phyloP scores from a whole-genome alignment of 2,888 invertebrate genomes.

The Pseudococcus viburni region DNA sequence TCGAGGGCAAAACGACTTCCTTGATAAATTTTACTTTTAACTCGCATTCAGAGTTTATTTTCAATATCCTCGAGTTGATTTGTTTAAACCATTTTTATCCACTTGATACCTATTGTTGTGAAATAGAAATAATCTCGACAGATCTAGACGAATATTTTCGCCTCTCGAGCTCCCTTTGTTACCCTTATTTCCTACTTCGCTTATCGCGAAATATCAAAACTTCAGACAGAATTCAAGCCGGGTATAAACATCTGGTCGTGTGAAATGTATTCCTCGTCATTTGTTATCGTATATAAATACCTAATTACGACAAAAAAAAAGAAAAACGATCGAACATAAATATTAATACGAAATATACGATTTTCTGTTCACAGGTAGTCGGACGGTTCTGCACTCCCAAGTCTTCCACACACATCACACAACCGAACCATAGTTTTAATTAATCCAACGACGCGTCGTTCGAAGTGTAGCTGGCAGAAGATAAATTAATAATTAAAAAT shows the following conservation, averaged over 20 bases:
- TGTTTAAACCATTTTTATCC: neutral
- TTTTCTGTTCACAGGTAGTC: constrained; percentile 34
- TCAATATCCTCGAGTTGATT: neutral
- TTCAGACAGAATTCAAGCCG: neutral
- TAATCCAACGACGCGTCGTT: neutral
- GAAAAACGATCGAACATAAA: neutral
- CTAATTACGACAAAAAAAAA: neutral
- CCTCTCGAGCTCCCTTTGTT: neutral
- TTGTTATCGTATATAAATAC: neutral
- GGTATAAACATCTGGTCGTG: no score
- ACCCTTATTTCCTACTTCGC: neutral
- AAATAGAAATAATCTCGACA: no score
- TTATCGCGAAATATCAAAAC: neutral
- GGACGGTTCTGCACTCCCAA: neutral
- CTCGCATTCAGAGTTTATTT: neutral
- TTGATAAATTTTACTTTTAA: neutral
- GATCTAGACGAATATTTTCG: neutral
- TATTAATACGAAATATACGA: neutral
- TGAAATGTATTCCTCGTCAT: no score
- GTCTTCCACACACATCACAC: constrained; percentile 47
- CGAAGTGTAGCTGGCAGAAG: neutral
- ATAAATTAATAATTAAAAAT: constrained; percentile 24
- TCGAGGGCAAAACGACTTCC: neutral
- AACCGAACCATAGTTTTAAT: neutral
- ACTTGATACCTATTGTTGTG: no score